These are phyloP conservation scores for Acanthococcus lagerstroemiae DNA, from an alignment of 2,888 invertebrate species.

Conservation along the genomic window DNA sequence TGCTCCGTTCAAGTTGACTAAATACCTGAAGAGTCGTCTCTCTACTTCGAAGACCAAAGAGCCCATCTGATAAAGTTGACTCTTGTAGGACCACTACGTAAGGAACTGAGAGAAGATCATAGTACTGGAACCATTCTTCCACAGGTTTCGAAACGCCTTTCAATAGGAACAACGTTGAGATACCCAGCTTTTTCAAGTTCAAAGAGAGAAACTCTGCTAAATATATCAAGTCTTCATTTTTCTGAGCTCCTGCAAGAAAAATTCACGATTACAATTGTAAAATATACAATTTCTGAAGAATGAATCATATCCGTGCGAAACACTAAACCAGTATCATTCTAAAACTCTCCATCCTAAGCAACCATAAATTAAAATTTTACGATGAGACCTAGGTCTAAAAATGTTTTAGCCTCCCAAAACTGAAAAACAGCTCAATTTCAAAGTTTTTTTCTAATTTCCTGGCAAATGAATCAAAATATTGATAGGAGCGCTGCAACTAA, in stretches of 20 bases:
- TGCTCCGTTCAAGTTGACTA: conserved; percentile 8
- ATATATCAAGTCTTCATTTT: conserved; percentile 45
- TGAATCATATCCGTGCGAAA: no score
- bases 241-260: background rate
- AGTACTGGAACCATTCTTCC: conserved; percentile 42
- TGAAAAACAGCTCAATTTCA: no score
- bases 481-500: no score
- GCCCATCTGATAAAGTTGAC: conserved; percentile 58
- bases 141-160: conserved; percentile 39
- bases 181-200: conserved; percentile 45
- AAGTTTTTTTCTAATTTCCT: no score
- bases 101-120: conserved; percentile 57
- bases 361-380: no score
- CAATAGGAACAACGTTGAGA: conserved; percentile 41
- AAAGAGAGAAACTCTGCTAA: conserved; percentile 49
- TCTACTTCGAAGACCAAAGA: conserved; percentile 49
- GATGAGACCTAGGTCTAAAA: no score
- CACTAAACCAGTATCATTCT: no score
- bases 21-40: conserved; percentile 53
- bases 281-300: background rate
- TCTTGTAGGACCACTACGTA: conserved; percentile 62
- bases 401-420: no score
- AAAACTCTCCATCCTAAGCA: no score
- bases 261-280: background rate
- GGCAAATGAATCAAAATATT: no score